Conservation (phyloP, 2,797 vertebrate species). For the Kryptolebias ocellatus region DNA sequence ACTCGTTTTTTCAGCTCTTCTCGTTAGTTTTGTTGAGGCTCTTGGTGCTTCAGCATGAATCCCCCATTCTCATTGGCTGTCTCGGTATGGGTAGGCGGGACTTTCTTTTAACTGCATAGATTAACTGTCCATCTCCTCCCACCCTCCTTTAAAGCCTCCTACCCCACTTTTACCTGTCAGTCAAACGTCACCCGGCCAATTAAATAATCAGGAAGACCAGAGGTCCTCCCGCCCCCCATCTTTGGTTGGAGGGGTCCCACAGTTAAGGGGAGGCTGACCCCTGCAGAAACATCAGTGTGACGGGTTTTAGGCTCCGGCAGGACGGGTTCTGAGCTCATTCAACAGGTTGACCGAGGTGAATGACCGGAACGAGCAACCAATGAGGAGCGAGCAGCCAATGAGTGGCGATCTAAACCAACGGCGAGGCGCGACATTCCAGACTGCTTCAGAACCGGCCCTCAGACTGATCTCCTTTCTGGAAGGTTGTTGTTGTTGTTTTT, state of each 20-base stretch:
- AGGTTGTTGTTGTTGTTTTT: slow-evolving; percentile 3
- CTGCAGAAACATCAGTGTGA: not conserved
- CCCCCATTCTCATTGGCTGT: slow-evolving; percentile 49
- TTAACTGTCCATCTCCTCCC: slow-evolving; percentile 66
- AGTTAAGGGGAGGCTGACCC: slow-evolving; percentile 35
- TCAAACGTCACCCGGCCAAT: slow-evolving; percentile 33
- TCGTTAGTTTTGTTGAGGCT: not conserved
- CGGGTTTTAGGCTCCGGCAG: no score
- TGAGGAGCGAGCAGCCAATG: slow-evolving; percentile 32
- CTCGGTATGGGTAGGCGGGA: slow-evolving; percentile 44
- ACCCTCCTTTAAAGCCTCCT: slow-evolving; percentile 27
- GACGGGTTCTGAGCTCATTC: slow-evolving; percentile 16
- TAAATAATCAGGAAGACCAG: slow-evolving; percentile 26
- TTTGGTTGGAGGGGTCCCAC: slow-evolving; percentile 54
- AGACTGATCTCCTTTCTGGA: not conserved
- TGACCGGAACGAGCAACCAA: slow-evolving; percentile 56
- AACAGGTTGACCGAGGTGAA: slow-evolving; percentile 52
- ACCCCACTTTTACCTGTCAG: slow-evolving; percentile 45
- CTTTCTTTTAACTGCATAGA: slow-evolving; percentile 78
- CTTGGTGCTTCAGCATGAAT: slow-evolving; percentile 27
- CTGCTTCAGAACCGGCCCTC: not conserved
- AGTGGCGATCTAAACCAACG: slow-evolving; percentile 32
- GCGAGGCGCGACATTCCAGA: not conserved
- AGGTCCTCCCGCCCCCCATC: slow-evolving; percentile 40
- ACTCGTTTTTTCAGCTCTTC: slow-evolving; percentile 8